Percentiles rank a stretch among this genome's conserved stretches.
These are phyloP conservation scores for Drosophila fungiperda DNA, from an alignment of 2,888 invertebrate genomes.

Conservation along the genomic window DNA sequence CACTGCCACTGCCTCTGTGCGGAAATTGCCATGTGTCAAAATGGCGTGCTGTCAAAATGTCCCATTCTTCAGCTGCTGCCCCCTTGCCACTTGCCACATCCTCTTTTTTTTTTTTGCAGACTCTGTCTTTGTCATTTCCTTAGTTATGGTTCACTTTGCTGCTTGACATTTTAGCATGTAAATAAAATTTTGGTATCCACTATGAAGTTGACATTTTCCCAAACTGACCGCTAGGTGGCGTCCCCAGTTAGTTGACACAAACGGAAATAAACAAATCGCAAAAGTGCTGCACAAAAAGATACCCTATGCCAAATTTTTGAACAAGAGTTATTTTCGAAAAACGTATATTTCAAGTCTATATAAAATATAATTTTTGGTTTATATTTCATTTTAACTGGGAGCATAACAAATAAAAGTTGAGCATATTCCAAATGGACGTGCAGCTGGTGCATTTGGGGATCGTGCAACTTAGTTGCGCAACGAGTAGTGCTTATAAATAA, in stretches of 20 bases:
- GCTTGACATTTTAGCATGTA: slow-evolving; percentile 62
- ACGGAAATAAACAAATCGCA: not conserved
- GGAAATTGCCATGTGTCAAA: slow-evolving; percentile 77
- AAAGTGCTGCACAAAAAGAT: not conserved
- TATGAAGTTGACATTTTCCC: slow-evolving; percentile 49
- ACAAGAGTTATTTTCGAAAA: not conserved
- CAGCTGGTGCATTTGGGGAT: slow-evolving; percentile 20
- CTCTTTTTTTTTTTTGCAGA: not conserved
- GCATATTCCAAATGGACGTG: not conserved
- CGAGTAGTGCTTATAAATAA: slow-evolving; percentile 37
- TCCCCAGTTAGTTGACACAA: slow-evolving; percentile 11
- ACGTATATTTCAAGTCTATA: not conserved
- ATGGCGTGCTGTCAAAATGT: slow-evolving; percentile 51
- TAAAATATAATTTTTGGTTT: not conserved
- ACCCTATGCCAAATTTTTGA: not conserved
- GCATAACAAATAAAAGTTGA: not conserved
- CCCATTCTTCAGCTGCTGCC: not conserved
- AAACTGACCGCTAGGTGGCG: slow-evolving; percentile 52
- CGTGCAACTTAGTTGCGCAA: not conserved
- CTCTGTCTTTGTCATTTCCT: slow-evolving; percentile 45
- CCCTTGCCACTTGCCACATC: not conserved
- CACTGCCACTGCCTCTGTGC: slow-evolving; percentile 3
- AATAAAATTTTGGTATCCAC: slow-evolving; percentile 56
- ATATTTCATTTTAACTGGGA: not conserved
- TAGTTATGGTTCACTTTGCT: slow-evolving; percentile 49